Evolutionary conservation across 2,888 invertebrate genomes (phyloP), one percentile per base, ranked within the genome.

Genomic region (Agelastica alni): DNA sequence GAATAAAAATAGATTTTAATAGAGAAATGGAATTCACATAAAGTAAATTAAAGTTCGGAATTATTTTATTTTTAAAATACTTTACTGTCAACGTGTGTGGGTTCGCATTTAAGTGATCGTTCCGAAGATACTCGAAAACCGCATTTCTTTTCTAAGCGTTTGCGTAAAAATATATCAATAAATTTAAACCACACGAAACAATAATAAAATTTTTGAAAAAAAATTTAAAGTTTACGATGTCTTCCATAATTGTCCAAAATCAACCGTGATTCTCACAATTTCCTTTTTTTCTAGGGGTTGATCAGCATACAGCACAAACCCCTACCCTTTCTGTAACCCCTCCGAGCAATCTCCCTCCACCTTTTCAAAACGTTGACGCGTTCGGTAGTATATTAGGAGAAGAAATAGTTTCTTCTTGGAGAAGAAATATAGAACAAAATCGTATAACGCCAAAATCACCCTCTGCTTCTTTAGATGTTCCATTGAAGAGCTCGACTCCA

Each of bases 351-450:
- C 78, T 80, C 66, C 80, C 81, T 51, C 80, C 80, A 43, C 80
- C 82, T 60, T 81, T 85, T 68, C 84, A 85, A 75, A 85, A 83
- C 77, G 85, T 86, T 69, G 86, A 86, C 74, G 81, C 83, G 68
- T 86, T 87, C 80, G 88, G 88, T 78, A 84, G 85, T 63, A 80
- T 86, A 73, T 81, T 90, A 74, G 91, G 91, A 77, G 89, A 90
- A 77, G 90, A 91, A 77, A 86, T 91, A 76, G 91, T 91, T 76
- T 85, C 85, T 69, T 85, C 86, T 75, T 88, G 88, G 86, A 83
- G 88, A 73, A 84, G 86, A 68, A 85, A 85, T 69, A 80, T 87
- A 73, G 87, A 87, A 74, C 75, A 80, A 65, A 74, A 67, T 62
- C 71, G 66, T 61, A 37, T 66, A 59, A 64, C 64, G 4, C 58